A percentile compares a stretch with the other conserved stretches of the same genome.
Conservation (phyloP, 2,797 vertebrate genomes). For the Cirrhinus molitorella region DNA sequence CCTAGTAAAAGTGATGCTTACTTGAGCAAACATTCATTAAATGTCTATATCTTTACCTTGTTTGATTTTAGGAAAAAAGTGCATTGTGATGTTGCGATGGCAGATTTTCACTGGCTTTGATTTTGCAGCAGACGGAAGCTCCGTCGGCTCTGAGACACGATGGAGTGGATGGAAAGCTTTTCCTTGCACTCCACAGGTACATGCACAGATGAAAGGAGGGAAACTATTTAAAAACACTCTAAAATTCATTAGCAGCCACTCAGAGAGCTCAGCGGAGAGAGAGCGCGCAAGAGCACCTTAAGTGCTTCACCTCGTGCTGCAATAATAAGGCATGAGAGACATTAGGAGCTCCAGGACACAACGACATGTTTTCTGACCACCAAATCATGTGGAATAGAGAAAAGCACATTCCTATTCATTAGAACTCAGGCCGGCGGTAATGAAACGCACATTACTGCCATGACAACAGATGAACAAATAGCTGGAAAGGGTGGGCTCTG, state of each 20-base stretch:
- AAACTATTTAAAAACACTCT: constrained; percentile 54
- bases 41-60: too few relatives aligned
- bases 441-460: constrained; percentile 73
- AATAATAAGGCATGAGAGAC: constrained; percentile 69
- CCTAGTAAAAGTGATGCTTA: background rate
- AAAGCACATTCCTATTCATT: constrained; percentile 47
- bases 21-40: background rate
- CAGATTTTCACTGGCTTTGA: background rate
- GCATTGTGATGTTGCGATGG: background rate
- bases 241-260: constrained; percentile 71
- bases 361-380: constrained; percentile 44
- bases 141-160: background rate
- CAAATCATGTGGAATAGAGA: constrained; percentile 15
- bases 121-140: background rate
- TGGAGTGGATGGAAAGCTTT: constrained; percentile 12
- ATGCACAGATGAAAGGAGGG: constrained; percentile 38
- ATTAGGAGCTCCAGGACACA: constrained; percentile 57
- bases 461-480: constrained; percentile 75
- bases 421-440: constrained; percentile 61
- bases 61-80: background rate
- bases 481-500: constrained; percentile 48
- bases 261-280: constrained; percentile 55
- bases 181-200: constrained; percentile 41
- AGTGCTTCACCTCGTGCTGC: constrained; percentile 66
- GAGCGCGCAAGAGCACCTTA: constrained; percentile 67